Percentiles rank a stretch among this genome's conserved stretches.
Conservation (phyloP, 2,888 invertebrate genomes). For the Sipha maydis region DNA sequence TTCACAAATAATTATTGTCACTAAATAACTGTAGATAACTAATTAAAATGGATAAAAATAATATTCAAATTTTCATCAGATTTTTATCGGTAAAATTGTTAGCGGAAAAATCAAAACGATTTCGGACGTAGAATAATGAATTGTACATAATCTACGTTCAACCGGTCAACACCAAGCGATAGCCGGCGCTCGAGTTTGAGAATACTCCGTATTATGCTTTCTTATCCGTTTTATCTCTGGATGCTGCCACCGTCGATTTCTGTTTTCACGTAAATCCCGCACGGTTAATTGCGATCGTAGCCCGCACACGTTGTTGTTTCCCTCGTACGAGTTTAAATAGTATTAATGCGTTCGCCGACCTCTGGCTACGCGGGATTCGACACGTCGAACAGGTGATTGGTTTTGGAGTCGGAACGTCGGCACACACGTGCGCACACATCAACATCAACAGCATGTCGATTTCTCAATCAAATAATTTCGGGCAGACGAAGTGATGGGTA, state of each 20-base stretch:
- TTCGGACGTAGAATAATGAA: too few species aligned
- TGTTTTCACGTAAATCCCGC: background rate
- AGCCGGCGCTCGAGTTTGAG: too few species aligned
- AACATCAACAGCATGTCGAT: background rate
- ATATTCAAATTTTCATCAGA: too few species aligned
- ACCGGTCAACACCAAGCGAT: too few species aligned
- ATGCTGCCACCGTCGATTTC: background rate
- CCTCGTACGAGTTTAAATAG: background rate
- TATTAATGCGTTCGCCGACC: background rate
- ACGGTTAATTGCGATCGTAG: slow-evolving; percentile 5
- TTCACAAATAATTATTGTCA: too few species aligned
- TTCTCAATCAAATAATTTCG: slow-evolving; percentile 17
- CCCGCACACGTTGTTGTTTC: background rate
- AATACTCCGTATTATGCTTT: background rate
- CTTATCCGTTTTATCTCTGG: background rate
- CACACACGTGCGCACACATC: background rate
- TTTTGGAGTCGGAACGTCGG: background rate
- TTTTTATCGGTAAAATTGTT: too few species aligned
- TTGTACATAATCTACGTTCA: too few species aligned
- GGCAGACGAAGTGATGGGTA: background rate
- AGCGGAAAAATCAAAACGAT: too few species aligned
- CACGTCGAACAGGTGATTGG: background rate
- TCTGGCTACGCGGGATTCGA: background rate
- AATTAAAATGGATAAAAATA: too few species aligned
- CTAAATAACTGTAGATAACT: too few species aligned